phyloP scores from a whole-genome alignment of 2,888 invertebrate genomes.

The Stenurella melanura region DNA sequence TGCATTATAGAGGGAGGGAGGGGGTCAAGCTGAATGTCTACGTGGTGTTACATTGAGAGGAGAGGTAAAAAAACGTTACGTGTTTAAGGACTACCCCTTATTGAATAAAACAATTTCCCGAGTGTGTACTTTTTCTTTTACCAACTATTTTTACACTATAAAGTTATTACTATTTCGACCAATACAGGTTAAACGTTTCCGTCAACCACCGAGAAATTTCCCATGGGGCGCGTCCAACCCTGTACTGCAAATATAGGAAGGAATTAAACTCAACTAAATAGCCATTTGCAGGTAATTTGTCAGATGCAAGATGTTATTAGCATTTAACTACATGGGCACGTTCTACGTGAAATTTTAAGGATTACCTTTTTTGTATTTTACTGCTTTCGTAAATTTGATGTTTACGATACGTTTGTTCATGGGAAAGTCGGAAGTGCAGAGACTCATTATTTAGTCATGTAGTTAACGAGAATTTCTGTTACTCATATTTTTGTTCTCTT shows the following conservation, averaged over 20 bases:
- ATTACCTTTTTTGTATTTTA: slow-evolving; percentile 15
- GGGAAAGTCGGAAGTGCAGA: slow-evolving; percentile 16
- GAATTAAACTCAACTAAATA: slow-evolving; percentile 12
- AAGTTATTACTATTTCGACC: too few relatives aligned
- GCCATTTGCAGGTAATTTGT: slow-evolving; percentile 34
- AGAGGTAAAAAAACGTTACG: too few relatives aligned
- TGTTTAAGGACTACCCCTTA: too few relatives aligned
- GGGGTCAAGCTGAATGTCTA: too few relatives aligned
- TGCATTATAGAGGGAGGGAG: too few relatives aligned
- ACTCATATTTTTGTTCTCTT: not conserved
- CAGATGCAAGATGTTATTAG: slow-evolving; percentile 24
- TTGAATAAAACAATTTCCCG: too few relatives aligned
- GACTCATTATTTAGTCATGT: slow-evolving; percentile 25
- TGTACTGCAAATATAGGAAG: slow-evolving; percentile 11
- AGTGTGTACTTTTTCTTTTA: too few relatives aligned
- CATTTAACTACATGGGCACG: slow-evolving; percentile 24
- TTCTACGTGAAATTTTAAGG: slow-evolving; percentile 21
- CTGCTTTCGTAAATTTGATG: slow-evolving; percentile 26
- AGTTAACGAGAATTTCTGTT: slow-evolving; percentile 1
- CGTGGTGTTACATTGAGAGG: too few relatives aligned
- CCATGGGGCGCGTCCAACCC: not conserved
- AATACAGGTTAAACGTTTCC: too few relatives aligned
- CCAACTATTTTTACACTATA: too few relatives aligned
- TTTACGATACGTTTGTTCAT: slow-evolving; percentile 7
- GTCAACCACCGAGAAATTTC: not conserved